These are phyloP conservation scores for Pangasius krempfi DNA, from an alignment of 2,797 vertebrate species.

Conservation along the genomic window DNA sequence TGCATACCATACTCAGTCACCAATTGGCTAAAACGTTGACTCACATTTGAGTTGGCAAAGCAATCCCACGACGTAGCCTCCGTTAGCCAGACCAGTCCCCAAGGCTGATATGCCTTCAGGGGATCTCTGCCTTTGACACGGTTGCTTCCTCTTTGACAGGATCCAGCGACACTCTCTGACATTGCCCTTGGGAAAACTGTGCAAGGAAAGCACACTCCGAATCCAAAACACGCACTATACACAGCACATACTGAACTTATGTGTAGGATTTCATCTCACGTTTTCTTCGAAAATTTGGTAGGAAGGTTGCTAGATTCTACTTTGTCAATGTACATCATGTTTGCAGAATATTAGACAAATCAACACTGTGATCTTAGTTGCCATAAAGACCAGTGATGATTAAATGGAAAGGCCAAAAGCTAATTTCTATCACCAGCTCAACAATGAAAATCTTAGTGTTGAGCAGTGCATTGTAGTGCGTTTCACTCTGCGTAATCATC, in stretches of 20 bases:
- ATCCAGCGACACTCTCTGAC: slow-evolving; percentile 49
- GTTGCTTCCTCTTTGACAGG: slow-evolving; percentile 43
- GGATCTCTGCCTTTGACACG: slow-evolving; percentile 46
- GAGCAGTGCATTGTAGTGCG: background rate
- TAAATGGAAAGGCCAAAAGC: background rate
- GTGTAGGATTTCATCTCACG: background rate
- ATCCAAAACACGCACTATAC: slow-evolving; percentile 18
- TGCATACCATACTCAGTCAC: background rate
- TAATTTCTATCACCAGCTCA: background rate
- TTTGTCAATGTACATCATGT: background rate
- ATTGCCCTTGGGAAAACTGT: slow-evolving; percentile 24
- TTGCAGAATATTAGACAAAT: background rate
- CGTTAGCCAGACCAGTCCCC: slow-evolving; percentile 33
- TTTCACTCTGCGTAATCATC: background rate
- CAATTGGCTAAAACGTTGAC: slow-evolving; percentile 18
- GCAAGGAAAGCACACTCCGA: slow-evolving; percentile 9
- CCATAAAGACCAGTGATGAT: background rate
- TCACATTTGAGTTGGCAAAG: slow-evolving; percentile 23
- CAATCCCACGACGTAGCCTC: slow-evolving; percentile 9
- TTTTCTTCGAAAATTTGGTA: background rate
- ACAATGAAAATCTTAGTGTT: background rate
- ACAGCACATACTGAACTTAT: slow-evolving; percentile 3
- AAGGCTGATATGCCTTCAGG: slow-evolving; percentile 47
- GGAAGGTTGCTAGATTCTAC: background rate
- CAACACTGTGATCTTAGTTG: background rate